Percentiles rank a stretch among this genome's conserved stretches.
Evolutionary conservation across 2,888 invertebrate genomes (phyloP).

Genomic region (Dicycla oo): DNA sequence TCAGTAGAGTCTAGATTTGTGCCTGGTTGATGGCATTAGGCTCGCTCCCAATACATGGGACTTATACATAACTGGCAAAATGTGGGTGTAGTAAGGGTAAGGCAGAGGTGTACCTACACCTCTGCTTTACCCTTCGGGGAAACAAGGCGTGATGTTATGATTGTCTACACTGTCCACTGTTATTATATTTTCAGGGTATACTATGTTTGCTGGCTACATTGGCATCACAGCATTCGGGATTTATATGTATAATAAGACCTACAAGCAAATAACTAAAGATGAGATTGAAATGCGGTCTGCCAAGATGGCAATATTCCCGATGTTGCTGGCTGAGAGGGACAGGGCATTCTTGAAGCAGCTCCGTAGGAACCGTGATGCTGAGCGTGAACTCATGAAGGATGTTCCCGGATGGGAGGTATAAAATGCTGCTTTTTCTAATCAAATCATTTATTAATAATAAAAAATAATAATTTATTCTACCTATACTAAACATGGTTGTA

Average conservation of each 20-base stretch:
- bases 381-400: slow-evolving; percentile 96
- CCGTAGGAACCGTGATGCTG: slow-evolving; percentile 95
- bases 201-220: slow-evolving; percentile 91
- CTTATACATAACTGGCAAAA: too few relatives aligned
- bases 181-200: slow-evolving; percentile 87
- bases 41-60: too few relatives aligned
- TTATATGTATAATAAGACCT: slow-evolving; percentile 90
- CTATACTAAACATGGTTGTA: too few relatives aligned
- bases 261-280: slow-evolving; percentile 87
- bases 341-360: slow-evolving; percentile 95
- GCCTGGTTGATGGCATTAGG: too few relatives aligned
- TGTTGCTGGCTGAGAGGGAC: slow-evolving; percentile 96
- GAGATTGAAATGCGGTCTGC: slow-evolving; percentile 94
- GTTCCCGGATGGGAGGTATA: slow-evolving; percentile 97
- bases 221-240: slow-evolving; percentile 90
- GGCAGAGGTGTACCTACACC: too few relatives aligned
- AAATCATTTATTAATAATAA: too few relatives aligned
- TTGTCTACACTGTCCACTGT: not conserved
- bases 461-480: too few relatives aligned
- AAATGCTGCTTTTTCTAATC: slow-evolving; percentile 4
- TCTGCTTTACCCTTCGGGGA: too few relatives aligned
- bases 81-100: too few relatives aligned
- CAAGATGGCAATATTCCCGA: slow-evolving; percentile 93
- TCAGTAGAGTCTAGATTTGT: too few relatives aligned
- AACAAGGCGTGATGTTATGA: too few relatives aligned